Conservation (phyloP, 2,113 vertebrate species). For the Fulica atra region DNA sequence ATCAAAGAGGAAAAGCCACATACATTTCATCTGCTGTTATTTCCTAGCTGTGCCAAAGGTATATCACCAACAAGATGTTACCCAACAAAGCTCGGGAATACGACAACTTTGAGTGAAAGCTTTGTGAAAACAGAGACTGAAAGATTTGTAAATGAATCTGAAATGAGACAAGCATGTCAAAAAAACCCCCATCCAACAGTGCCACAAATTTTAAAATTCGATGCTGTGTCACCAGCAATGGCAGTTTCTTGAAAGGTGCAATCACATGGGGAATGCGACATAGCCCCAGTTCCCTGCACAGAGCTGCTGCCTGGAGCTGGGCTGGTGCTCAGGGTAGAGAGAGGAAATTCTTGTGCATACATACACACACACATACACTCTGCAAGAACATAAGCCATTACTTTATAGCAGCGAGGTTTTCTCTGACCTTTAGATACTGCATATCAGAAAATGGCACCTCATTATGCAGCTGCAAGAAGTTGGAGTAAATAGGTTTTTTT, state of each 20-base stretch:
- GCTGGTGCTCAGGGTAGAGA: neutral
- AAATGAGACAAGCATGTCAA: neutral
- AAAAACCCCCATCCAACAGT: neutral
- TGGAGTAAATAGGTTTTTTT: neutral
- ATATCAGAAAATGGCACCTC: conserved; percentile 14
- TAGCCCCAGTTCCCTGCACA: neutral
- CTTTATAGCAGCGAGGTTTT: conserved; percentile 15
- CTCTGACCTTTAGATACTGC: conserved; percentile 40
- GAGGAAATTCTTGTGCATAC: neutral
- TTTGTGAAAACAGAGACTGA: conserved; percentile 4
- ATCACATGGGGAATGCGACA: accelerated
- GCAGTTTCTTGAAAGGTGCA: neutral
- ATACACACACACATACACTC: neutral
- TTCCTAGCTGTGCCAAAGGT: neutral
- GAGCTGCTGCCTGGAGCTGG: neutral
- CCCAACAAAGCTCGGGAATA: neutral
- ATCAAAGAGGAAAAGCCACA: neutral
- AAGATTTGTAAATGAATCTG: conserved; percentile 23
- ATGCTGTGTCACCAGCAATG: neutral
- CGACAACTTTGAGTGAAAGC: conserved; percentile 31
- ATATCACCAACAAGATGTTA: neutral
- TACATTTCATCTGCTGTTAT: neutral
- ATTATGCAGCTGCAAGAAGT: neutral
- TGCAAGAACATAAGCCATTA: neutral
- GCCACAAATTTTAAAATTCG: neutral